A percentile compares a stretch with the other conserved stretches of the same genome.
phyloP scores from a whole-genome alignment of 2,888 invertebrate genomes.

The Cistogaster globosa region DNA sequence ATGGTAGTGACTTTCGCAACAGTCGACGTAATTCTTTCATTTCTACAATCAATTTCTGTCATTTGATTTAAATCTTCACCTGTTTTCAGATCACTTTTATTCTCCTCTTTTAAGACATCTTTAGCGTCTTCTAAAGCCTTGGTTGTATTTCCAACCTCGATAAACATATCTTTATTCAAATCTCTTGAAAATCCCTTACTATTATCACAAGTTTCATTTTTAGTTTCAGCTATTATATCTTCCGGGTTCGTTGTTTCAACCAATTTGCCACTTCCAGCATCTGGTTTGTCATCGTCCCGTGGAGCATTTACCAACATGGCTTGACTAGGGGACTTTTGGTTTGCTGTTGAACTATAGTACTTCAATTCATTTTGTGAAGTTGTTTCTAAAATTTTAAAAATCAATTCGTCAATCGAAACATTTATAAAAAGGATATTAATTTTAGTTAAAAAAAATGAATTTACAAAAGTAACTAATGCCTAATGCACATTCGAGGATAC shows the following conservation, averaged over 20 bases:
- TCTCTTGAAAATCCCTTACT: not conserved
- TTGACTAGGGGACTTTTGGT: conserved; percentile 44
- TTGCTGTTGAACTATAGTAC: conserved; percentile 31
- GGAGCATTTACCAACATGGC: conserved; percentile 36
- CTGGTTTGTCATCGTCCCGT: conserved; percentile 27
- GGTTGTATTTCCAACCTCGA: not conserved
- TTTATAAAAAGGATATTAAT: too few relatives aligned
- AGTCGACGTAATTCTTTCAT: conserved; percentile 10
- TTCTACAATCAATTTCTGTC: conserved; percentile 36
- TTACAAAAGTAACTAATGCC: too few relatives aligned
- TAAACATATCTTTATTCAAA: not conserved
- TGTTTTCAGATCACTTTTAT: conserved; percentile 35
- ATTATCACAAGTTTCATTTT: conserved; percentile 6
- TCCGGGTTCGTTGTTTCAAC: conserved; percentile 10
- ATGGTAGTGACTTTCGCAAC: conserved; percentile 24
- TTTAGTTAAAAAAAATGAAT: too few relatives aligned
- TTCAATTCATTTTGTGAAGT: conserved; percentile 38
- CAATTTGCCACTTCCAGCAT: not conserved
- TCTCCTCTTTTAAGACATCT: conserved; percentile 17
- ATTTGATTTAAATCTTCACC: conserved; percentile 53
- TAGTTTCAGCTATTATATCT: not conserved
- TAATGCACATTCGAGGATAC: too few relatives aligned
- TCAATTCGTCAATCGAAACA: too few relatives aligned
- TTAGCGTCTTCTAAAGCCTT: conserved; percentile 2
- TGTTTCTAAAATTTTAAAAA: conserved; percentile 42